Conservation (phyloP, 2,113 vertebrate species). For the Nannobrachium achirus region DNA sequence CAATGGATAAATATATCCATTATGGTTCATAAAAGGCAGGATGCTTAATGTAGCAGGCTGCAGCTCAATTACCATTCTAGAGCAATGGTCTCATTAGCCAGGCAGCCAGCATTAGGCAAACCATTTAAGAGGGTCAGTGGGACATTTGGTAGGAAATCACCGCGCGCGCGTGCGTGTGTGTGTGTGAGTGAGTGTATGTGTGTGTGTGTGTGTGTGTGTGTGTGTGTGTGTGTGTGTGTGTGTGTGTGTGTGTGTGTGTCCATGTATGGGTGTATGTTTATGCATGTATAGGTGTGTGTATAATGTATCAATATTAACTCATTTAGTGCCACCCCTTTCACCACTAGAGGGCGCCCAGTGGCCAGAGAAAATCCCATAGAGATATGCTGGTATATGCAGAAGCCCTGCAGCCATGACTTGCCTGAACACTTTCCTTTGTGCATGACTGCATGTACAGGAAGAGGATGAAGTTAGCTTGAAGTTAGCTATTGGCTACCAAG, state of each 20-base stretch:
- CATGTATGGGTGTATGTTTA: not conserved
- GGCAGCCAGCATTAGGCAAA: not conserved
- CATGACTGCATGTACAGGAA: too few species aligned
- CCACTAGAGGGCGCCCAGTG: too few species aligned
- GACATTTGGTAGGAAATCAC: slow-evolving; percentile 46
- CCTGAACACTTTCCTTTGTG: too few species aligned
- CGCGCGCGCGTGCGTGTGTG: not conserved
- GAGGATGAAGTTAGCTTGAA: too few species aligned
- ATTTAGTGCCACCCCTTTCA: too few species aligned
- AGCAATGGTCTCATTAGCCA: slow-evolving; percentile 24
- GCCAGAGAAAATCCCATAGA: too few species aligned
- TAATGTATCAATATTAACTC: too few species aligned
- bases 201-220: not conserved
- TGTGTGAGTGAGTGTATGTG: not conserved
- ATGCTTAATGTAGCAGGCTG: slow-evolving; percentile 17
- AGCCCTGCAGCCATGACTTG: too few species aligned
- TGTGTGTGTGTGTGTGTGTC: not conserved
- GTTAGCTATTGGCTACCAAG: too few species aligned
- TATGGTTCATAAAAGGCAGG: slow-evolving; percentile 19
- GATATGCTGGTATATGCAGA: too few species aligned
- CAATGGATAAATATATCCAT: slow-evolving; percentile 35
- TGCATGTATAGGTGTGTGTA: not conserved
- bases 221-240: not conserved
- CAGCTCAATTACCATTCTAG: not conserved
- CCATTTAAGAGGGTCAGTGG: slow-evolving; percentile 35